These are phyloP conservation scores for Formica exsecta DNA, from an alignment of 1,140 invertebrate genomes.

Conservation along the genomic window DNA sequence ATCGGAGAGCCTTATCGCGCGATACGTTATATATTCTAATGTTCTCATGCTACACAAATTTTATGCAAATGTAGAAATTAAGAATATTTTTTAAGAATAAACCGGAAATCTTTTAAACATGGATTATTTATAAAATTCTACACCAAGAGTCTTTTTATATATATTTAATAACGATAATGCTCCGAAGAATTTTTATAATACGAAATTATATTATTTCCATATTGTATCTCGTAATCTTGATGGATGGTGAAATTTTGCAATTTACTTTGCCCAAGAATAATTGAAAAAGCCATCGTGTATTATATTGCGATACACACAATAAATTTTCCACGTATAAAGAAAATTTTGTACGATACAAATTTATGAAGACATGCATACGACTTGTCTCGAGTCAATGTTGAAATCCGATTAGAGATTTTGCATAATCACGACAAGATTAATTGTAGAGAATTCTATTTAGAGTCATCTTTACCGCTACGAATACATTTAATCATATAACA, in stretches of 20 bases:
- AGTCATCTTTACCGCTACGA: not conserved
- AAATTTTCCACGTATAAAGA: not conserved
- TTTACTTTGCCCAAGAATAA: not conserved
- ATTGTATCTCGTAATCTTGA: not conserved
- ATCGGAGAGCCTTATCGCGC: not conserved
- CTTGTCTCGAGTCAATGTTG: not conserved
- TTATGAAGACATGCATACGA: not conserved
- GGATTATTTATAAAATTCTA: not conserved
- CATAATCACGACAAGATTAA: not conserved
- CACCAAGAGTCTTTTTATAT: not conserved
- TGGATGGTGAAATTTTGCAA: not conserved
- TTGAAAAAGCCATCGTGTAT: not conserved
- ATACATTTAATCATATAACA: not conserved
- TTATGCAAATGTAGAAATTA: not conserved
- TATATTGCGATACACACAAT: not conserved
- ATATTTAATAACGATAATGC: not conserved
- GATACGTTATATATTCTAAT: not conserved
- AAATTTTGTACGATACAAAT: not conserved
- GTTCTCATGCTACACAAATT: not conserved
- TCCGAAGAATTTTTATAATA: not conserved
- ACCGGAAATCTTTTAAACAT: not conserved
- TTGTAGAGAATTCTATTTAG: not conserved
- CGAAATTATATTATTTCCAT: not conserved
- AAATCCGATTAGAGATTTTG: not conserved
- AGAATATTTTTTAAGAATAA: not conserved